These are phyloP conservation scores for Bombycilla garrulus DNA, from an alignment of 2,113 vertebrate genomes.

Conservation along the genomic window DNA sequence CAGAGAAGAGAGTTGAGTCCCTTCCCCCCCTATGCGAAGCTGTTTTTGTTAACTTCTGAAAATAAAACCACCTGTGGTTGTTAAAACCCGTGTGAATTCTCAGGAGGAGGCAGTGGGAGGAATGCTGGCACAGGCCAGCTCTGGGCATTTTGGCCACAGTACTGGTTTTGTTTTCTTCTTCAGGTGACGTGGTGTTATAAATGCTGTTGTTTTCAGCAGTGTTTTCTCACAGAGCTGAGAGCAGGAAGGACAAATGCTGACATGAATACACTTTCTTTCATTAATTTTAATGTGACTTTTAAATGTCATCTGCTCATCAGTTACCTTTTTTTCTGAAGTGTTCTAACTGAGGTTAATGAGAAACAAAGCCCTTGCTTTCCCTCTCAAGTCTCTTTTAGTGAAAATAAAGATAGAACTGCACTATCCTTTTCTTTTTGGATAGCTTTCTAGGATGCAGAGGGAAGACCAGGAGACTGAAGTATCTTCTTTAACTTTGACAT, in stretches of 20 bases:
- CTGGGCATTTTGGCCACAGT: background rate
- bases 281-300: background rate
- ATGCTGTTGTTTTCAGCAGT: background rate
- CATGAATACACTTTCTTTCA: background rate
- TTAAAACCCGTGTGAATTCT: background rate
- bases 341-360: background rate
- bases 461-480: background rate
- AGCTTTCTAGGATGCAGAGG: background rate
- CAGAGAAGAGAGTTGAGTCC: background rate
- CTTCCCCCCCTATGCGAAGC: background rate
- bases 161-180: background rate
- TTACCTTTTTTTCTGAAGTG: background rate
- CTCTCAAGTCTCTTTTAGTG: background rate
- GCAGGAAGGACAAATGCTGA: background rate
- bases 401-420: background rate
- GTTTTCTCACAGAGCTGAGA: background rate
- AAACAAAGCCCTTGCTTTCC: background rate
- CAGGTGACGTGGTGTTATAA: rapidly evolving
- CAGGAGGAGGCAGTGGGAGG: background rate
- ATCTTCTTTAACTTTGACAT: background rate
- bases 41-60: background rate
- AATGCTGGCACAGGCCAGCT: background rate
- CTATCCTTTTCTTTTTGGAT: background rate
- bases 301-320: background rate
- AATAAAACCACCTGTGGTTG: background rate